These are phyloP conservation scores for Odontomyia ornata DNA, from an alignment of 2,888 invertebrate genomes.

Conservation along the genomic window DNA sequence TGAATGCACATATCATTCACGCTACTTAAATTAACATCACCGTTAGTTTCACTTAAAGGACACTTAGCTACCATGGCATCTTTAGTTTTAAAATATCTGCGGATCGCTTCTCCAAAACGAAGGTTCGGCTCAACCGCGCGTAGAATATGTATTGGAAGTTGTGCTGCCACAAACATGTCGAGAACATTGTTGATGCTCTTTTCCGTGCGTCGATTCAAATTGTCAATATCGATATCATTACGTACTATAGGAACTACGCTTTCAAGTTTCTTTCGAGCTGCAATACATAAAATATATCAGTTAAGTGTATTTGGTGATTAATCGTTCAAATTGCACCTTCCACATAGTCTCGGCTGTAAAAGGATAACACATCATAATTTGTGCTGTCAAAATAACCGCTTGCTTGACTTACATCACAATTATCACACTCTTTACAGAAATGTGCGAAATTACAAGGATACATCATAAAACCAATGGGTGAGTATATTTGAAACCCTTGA, in stretches of 20 bases:
- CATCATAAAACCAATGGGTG: constrained; percentile 90
- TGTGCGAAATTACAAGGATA: constrained; percentile 75
- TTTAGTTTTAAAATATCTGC: constrained; percentile 56
- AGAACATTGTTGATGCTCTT: constrained; percentile 68
- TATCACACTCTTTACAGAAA: constrained; percentile 66
- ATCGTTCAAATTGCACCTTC: constrained; percentile 64
- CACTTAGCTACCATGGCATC: constrained; percentile 54
- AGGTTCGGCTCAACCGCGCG: constrained; percentile 84
- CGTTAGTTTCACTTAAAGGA: constrained; percentile 20
- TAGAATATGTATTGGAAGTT: constrained; percentile 73
- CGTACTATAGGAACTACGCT: constrained; percentile 70
- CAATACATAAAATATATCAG: constrained; percentile 55
- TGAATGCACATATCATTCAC: constrained; percentile 64
- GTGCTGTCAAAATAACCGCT: constrained; percentile 82
- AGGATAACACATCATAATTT: constrained; percentile 77
- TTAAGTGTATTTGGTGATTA: no score
- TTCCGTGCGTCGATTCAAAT: constrained; percentile 64
- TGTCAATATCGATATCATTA: constrained; percentile 72
- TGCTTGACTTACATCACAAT: constrained; percentile 75
- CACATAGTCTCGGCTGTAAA: constrained; percentile 85
- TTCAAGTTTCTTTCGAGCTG: constrained; percentile 72
- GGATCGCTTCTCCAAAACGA: constrained; percentile 65
- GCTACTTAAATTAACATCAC: constrained; percentile 39
- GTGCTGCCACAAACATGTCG: constrained; percentile 75
- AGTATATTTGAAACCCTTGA: constrained; percentile 85